Evolutionary conservation across 2,888 invertebrate genomes (phyloP), one percentile per base, ranked within the genome.

Genomic region (Drosophila stalkeri): DNA sequence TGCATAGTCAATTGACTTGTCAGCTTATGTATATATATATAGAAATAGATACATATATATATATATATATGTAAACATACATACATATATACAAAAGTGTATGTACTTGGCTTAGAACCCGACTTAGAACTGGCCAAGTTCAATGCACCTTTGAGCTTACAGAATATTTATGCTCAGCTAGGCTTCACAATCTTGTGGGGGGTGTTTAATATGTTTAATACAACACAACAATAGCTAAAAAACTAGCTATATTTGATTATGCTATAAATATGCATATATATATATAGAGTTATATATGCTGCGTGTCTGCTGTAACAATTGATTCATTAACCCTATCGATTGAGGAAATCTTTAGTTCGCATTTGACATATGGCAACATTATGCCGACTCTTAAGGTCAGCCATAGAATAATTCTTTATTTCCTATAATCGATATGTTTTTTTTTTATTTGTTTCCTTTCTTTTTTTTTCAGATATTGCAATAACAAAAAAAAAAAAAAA

Each of bases 1-100:
- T 85, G 80, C 77, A 84, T 88, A 86, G 72, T 51, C 67, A 70
- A 72, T 77, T 60, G 67, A 37, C 69, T 61, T 54, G 20, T 52
- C 66, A 44, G n/a, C 23, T 2, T 33, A 9, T 20, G 8, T 16
- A 49, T 18, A 23, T 12, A 31, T n/a, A 16, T 9, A 47, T 33
- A 3, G 31, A 5, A 14, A n/a, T 41, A 51, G 23, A 41, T 20
- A n/a, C 3, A 33, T 23, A 47, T n/a, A 18, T 39, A 11, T 18
- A 8, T 5, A 33, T 23, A 47, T n/a, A 18, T 39, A 11, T 18
- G 5, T 5, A 39, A 35, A 37, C 35, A 16, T 54, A 3, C 11
- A 12, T n/a, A 55, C 18, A 14, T 16, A 37, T 33, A 57, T 7
- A 12, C 35, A 46, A 9, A 8, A 8, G 27, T 5, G 23, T 41